phyloP scores from a whole-genome alignment of 2,797 vertebrate genomes.

The Pyrocephalus nanus region DNA sequence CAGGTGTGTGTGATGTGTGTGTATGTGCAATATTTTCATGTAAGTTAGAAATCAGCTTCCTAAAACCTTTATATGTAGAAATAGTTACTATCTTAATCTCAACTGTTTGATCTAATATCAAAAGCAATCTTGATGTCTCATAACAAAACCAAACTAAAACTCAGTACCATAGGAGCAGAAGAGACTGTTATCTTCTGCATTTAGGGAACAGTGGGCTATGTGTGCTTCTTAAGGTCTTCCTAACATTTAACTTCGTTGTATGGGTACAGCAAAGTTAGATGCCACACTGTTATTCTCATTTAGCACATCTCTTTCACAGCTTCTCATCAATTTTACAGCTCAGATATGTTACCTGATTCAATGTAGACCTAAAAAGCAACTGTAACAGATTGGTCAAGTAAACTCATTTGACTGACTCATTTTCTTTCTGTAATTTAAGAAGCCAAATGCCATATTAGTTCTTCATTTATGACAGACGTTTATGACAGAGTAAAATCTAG shows the following conservation, averaged over 20 bases:
- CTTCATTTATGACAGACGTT: background rate
- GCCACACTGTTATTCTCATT: background rate
- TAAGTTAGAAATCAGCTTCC: background rate
- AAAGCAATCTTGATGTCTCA: background rate
- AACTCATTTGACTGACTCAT: background rate
- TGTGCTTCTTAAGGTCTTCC: background rate
- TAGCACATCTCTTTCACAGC: background rate
- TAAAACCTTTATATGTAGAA: background rate
- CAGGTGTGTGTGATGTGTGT: too few relatives aligned
- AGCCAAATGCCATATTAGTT: background rate
- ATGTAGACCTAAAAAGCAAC: background rate
- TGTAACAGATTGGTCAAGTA: background rate
- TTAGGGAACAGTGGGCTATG: background rate
- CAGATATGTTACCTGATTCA: background rate
- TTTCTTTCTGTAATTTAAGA: slow-evolving; percentile 21
- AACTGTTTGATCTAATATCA: background rate
- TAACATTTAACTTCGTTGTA: background rate
- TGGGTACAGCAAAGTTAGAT: background rate
- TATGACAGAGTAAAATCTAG: background rate
- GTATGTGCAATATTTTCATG: background rate
- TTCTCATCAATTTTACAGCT: slow-evolving; percentile 15
- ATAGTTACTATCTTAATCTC: background rate
- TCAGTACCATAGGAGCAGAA: background rate
- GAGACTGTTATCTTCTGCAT: background rate
- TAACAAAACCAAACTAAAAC: background rate